A percentile compares a stretch with the other conserved stretches of the same genome.
Conservation (phyloP, 2,797 vertebrate species). For the Gouania willdenowi region DNA sequence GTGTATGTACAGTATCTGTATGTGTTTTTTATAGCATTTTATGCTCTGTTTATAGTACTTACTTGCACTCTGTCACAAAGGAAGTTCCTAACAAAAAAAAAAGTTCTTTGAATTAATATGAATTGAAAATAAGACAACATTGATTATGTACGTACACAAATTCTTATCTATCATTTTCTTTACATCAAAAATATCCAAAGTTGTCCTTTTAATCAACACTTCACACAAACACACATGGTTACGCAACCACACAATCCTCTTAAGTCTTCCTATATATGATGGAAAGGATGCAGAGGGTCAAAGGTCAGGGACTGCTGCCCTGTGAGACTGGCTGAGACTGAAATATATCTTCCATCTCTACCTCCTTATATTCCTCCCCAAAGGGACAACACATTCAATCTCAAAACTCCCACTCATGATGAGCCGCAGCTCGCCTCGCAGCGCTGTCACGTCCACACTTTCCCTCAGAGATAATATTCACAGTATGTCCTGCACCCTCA, state of each 20-base stretch:
- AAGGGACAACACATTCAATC: constrained; percentile 34
- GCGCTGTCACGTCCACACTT: constrained; percentile 25
- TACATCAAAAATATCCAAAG: constrained; percentile 9
- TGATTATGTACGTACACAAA: too few relatives aligned
- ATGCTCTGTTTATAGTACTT: too few relatives aligned
- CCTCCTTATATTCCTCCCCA: constrained; percentile 21
- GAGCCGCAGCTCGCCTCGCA: constrained; percentile 37
- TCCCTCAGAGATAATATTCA: constrained; percentile 48
- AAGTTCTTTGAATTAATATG: too few relatives aligned
- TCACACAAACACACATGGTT: constrained; percentile 3
- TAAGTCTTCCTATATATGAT: constrained; percentile 12
- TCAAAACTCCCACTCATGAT: constrained; percentile 23
- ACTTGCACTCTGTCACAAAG: too few relatives aligned
- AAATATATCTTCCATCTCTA: constrained; percentile 39
- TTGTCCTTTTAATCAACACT: constrained; percentile 6
- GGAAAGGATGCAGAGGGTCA: constrained; percentile 35
- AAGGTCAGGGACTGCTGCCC: constrained; percentile 32
- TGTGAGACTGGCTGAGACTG: constrained; percentile 21
- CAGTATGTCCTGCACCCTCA: constrained; percentile 47
- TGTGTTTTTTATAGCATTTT: too few relatives aligned
- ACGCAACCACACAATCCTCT: constrained; percentile 8
- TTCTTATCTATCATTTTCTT: constrained; percentile 17
- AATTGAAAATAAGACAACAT: too few relatives aligned
- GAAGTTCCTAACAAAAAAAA: too few relatives aligned
- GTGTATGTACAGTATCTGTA: too few relatives aligned